These are phyloP conservation scores for Frieseomelitta varia DNA, from an alignment of 1,140 invertebrate genomes.

Conservation along the genomic window DNA sequence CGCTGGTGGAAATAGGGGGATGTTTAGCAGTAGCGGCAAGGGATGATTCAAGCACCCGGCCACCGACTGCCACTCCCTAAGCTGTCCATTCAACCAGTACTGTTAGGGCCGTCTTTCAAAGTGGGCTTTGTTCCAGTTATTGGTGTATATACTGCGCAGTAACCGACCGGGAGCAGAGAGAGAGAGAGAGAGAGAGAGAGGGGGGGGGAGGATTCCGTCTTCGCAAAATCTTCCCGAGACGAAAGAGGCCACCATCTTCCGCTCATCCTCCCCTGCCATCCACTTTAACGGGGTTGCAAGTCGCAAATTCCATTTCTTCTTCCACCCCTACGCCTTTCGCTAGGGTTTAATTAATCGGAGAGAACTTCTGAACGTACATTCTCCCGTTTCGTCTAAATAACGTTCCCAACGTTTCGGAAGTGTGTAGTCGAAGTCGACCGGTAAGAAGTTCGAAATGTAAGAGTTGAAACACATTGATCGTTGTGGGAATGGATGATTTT, in stretches of 20 bases:
- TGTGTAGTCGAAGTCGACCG: background rate
- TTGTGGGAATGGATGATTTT: background rate
- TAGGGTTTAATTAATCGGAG: background rate
- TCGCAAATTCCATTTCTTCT: background rate
- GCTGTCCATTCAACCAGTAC: constrained; percentile 55
- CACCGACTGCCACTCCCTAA: constrained; percentile 53
- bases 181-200: no score
- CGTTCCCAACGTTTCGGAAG: background rate
- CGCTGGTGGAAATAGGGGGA: constrained; percentile 48
- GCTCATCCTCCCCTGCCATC: no score
- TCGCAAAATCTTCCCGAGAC: constrained; percentile 2
- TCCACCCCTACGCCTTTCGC: no score
- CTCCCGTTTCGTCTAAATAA: background rate
- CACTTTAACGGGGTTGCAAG: background rate
- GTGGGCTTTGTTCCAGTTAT: constrained; percentile 48
- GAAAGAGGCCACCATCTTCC: background rate
- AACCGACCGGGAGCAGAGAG: constrained; percentile 7
- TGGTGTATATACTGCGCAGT: constrained; percentile 25
- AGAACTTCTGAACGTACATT: background rate
- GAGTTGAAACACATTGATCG: background rate
- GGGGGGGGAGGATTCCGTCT: background rate
- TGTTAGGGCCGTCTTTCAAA: constrained; percentile 45
- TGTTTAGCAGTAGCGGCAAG: constrained; percentile 54
- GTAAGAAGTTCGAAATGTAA: background rate
- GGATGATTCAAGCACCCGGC: constrained; percentile 62